A percentile compares a stretch with the other conserved stretches of the same genome.
Conservation (phyloP, 2,797 vertebrate genomes). For the Scolopax rusticola region DNA sequence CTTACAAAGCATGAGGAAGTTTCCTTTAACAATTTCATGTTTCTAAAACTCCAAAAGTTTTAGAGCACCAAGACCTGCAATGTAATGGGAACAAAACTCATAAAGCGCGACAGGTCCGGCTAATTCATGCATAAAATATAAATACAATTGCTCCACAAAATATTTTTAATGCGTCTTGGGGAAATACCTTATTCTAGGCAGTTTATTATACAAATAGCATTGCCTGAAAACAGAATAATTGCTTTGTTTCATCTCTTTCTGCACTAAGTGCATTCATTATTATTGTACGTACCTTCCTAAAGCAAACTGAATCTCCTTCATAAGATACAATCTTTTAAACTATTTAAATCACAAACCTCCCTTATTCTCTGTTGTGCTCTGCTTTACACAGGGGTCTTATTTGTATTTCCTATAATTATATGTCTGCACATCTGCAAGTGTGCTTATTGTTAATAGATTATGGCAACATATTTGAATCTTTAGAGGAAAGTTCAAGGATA, state of each 20-base stretch:
- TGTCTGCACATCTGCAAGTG: neutral
- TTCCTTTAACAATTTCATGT: neutral
- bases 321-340: neutral
- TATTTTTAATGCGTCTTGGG: neutral
- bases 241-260: neutral
- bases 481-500: neutral
- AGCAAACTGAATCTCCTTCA: neutral
- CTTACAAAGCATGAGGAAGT: neutral
- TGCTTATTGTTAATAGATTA: neutral
- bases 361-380: neutral
- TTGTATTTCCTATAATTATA: neutral
- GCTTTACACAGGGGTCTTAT: neutral
- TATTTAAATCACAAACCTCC: neutral
- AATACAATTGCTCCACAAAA: neutral
- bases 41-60: neutral
- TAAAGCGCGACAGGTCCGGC: neutral
- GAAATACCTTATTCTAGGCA: neutral
- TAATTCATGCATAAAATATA: neutral
- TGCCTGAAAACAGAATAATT: neutral
- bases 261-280: neutral
- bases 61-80: neutral
- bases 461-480: neutral
- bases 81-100: accelerated
- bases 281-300: neutral
- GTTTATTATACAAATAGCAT: neutral